These are phyloP conservation scores for Pectinophora gossypiella DNA, from an alignment of 1,140 invertebrate genomes.

Conservation along the genomic window DNA sequence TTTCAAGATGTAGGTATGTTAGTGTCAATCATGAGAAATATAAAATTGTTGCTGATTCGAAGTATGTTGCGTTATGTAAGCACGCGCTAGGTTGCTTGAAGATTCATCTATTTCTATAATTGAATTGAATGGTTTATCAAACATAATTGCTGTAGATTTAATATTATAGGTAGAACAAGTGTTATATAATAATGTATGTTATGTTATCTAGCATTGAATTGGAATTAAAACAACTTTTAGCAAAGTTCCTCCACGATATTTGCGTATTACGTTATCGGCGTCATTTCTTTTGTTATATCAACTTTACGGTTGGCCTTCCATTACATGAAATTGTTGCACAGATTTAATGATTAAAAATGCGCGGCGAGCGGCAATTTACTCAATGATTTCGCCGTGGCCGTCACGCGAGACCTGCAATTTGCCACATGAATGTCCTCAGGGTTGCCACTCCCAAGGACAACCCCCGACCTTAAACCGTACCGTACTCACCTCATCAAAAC, in stretches of 20 bases:
- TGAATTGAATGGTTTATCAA: too few relatives aligned
- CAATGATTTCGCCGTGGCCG: slow-evolving; percentile 21
- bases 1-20: too few relatives aligned
- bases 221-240: too few relatives aligned
- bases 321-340: slow-evolving; percentile 6
- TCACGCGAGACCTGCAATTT: slow-evolving; percentile 46
- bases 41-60: too few relatives aligned
- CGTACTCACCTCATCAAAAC: slow-evolving; percentile 65
- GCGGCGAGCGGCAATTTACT: slow-evolving; percentile 20
- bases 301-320: slow-evolving; percentile 5
- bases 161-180: too few relatives aligned
- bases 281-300: slow-evolving; percentile 1
- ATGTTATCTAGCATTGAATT: too few relatives aligned
- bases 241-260: slow-evolving; percentile 3
- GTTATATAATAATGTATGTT: too few relatives aligned
- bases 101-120: too few relatives aligned
- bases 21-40: too few relatives aligned
- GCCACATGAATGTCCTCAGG: slow-evolving; percentile 31
- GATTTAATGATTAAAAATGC: slow-evolving; percentile 6
- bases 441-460: slow-evolving; percentile 46
- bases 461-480: slow-evolving; percentile 43
- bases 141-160: too few relatives aligned
- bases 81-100: too few relatives aligned
- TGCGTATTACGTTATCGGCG: background rate
- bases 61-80: too few relatives aligned